Conservation (phyloP, 2,113 vertebrate genomes). For the Puntigrus tetrazona region DNA sequence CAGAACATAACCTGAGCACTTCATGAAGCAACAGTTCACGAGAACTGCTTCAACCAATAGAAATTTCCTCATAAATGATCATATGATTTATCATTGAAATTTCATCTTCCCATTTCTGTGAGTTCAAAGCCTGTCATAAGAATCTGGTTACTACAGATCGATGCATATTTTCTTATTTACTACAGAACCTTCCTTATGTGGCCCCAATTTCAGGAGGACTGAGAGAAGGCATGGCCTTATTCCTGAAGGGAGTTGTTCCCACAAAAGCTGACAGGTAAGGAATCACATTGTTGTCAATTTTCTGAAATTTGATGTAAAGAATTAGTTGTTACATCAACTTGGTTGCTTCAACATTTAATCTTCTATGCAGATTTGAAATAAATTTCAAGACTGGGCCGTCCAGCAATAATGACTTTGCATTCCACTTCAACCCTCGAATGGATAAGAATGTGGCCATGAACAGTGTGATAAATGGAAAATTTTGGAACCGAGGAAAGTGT, state of each 20-base stretch:
- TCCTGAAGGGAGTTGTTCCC: conserved; percentile 8
- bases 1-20: not conserved
- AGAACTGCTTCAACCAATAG: not conserved
- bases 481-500: not conserved
- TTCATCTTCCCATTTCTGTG: not conserved
- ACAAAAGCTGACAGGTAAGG: not conserved
- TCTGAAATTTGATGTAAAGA: too few species aligned
- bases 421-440: conserved; percentile 24
- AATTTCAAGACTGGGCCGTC: conserved; percentile 27
- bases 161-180: not conserved
- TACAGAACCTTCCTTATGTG: conserved; percentile 10
- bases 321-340: too few species aligned
- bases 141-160: not conserved
- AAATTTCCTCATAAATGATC: not conserved
- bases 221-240: conserved; percentile 25
- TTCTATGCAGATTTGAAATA: conserved; percentile 34
- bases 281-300: not conserved
- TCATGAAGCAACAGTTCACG: not conserved
- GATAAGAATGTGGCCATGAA: not conserved
- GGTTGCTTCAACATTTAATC: not conserved
- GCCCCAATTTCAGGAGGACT: not conserved
- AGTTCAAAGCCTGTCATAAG: too few species aligned
- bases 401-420: conserved; percentile 13
- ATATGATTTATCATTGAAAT: not conserved
- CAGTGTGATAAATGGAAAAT: not conserved